Base-by-base conservation (phyloP, 1,140 invertebrate species). In the Drosophila equinoxialis region DNA sequence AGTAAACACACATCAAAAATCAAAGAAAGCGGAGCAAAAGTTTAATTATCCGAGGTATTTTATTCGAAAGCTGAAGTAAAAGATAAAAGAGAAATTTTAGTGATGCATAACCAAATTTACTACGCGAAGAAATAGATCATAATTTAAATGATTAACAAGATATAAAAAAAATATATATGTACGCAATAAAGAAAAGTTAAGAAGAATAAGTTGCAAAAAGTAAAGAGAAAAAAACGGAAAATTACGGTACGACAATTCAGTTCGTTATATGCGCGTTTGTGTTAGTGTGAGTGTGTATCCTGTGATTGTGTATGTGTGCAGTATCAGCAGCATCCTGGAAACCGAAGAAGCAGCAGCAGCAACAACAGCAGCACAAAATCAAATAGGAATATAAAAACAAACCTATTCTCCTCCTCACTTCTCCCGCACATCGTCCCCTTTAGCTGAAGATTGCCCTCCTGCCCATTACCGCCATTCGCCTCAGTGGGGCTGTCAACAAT, bases 291-390 rank as follows among this genome's bases (percentile, higher is more conserved):
- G 63, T 72, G 69, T 74, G 71, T 55, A 35, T 66, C 64, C 64
- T 57, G 33, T 61, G 55, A 26, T 66, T 48, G 51, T 59, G 71
- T 54, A 62, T 69, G 65, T 68, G 74, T 75, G 71, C 48, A 68
- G 55, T 20, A 68, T 58, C 64, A 71, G 33, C 70, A 76, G 71
- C 74, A 76, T 76, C 74, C 74, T 75, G 74, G 65, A 74, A 75
- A 51, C 66, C 65, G 59, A 74, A 57, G 13, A 55, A 63, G 33
- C 48, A 68, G 33, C 57, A 41, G 35, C 65, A 72, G 39, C 65
- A 64, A 73, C 69, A 60, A 69, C 20, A 70, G 23, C 26, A 42
- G 20, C 51, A 14, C 42, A 39, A 17, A 55, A 51, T 64, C 62
- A 54, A 64, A 64, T 51, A 64, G 62, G 62, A 54, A 64, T 64